A percentile compares a stretch with the other conserved stretches of the same genome.
Conservation (phyloP, 2,797 vertebrate genomes). For the Cheirogaleus major region DNA sequence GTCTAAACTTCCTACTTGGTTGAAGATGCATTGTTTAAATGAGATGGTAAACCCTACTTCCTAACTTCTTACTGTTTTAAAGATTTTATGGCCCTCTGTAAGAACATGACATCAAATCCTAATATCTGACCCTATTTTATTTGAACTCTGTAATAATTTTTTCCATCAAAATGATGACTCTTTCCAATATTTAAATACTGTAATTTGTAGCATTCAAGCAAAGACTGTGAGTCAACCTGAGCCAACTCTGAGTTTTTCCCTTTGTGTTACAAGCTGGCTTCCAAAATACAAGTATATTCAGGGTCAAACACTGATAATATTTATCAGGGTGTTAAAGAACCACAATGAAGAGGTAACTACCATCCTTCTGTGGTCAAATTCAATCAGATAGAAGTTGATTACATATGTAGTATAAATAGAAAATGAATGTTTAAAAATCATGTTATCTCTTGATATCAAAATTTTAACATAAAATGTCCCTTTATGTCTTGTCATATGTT, state of each 20-base stretch:
- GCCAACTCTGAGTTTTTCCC: background rate
- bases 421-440: conserved; percentile 33
- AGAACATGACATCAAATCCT: background rate
- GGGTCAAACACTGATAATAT: conserved; percentile 1
- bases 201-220: background rate
- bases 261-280: background rate
- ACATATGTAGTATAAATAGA: background rate
- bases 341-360: background rate
- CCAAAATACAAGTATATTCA: background rate
- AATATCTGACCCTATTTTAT: background rate
- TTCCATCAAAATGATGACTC: background rate
- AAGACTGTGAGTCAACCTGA: background rate
- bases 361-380: conserved; percentile 1
- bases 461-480: background rate
- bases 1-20: background rate
- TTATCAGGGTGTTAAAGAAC: background rate
- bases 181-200: background rate
- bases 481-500: conserved; percentile 27
- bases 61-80: background rate
- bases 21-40: background rate
- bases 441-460: background rate
- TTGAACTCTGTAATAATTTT: background rate
- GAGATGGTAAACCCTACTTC: background rate
- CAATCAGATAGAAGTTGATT: conserved; percentile 14
- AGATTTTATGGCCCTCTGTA: background rate